Evolutionary conservation across 2,888 invertebrate genomes (phyloP), one percentile per base, ranked within the genome.

Genomic region (Diplazon laetatorius): DNA sequence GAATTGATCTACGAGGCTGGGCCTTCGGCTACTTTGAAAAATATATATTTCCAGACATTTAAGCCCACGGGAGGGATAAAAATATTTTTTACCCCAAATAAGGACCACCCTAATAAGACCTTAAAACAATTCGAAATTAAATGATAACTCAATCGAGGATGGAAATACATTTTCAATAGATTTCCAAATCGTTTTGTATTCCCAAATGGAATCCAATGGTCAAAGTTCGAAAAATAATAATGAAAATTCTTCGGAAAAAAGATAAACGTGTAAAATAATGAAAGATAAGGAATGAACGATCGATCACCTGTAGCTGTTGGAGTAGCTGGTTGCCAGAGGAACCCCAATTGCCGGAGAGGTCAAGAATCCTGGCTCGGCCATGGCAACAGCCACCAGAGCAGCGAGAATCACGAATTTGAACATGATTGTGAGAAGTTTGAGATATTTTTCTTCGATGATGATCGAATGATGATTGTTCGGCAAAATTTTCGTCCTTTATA

Each of bases 311-410:
- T 59, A 71, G 37, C 60, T 63, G 48, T 37, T 55, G 42, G 91
- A 80, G 81, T 73, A 92, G 69, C 92, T 92, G 50, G 92, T 92
- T 62, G 92, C 91, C 6, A 69, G 63, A 8, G 68, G 37, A 12
- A 83, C 86, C 16, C 85, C 83, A 20, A 87, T 87, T 57, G 90
- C 82, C 14, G 69, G n/a, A 44, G 76, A 74, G 37, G 59, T 65
- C 62, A 81, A 20, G 14, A 66, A 44, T 39, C 82, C 80, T 10
- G 90, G 90, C 75, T 86, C 91, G 85, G 92, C 92, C 9, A 92
- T 87, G 55, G 83, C 86, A 69, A 91, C 86, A 78, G 92, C 84
- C 25, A 83, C 75, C 44, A 82, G 55, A 22, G 72, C 80, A 72
- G 80, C 55, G 52, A 84, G 52, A 35, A 76, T 78, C 20, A 77